These are phyloP conservation scores for Lacanobia wlatinum DNA, from an alignment of 2,888 invertebrate genomes.

Conservation along the genomic window DNA sequence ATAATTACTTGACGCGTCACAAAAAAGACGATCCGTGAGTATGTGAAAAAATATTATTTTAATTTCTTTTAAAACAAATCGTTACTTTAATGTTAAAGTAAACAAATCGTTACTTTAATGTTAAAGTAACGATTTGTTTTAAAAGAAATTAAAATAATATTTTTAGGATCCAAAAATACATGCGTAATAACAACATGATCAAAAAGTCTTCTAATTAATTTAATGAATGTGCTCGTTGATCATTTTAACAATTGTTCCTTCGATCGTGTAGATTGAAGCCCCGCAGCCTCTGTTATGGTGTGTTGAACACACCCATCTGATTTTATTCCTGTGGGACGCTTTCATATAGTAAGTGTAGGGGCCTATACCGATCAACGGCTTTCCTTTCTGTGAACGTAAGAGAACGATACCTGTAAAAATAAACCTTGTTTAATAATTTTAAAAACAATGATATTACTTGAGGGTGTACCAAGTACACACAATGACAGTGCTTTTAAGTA, in stretches of 20 bases:
- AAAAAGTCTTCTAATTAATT: background rate
- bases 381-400: constrained; percentile 67
- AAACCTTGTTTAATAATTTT: background rate
- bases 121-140: background rate
- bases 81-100: no score
- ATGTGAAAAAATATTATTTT: no score
- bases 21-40: no score
- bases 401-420: constrained; percentile 55
- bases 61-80: no score
- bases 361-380: constrained; percentile 61
- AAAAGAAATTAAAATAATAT: no score
- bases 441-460: background rate
- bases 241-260: constrained; percentile 55
- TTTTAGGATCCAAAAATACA: no score
- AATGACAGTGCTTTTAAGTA: no score
- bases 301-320: constrained; percentile 72
- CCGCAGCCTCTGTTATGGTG: constrained; percentile 72
- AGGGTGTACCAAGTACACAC: background rate
- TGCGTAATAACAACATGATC: background rate
- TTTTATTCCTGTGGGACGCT: constrained; percentile 43
- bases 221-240: constrained; percentile 62
- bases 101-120: no score
- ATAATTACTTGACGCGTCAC: no score
- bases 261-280: constrained; percentile 69
- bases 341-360: constrained; percentile 68